These are phyloP conservation scores for Atta texana DNA, from an alignment of 1,140 invertebrate genomes.

Conservation along the genomic window DNA sequence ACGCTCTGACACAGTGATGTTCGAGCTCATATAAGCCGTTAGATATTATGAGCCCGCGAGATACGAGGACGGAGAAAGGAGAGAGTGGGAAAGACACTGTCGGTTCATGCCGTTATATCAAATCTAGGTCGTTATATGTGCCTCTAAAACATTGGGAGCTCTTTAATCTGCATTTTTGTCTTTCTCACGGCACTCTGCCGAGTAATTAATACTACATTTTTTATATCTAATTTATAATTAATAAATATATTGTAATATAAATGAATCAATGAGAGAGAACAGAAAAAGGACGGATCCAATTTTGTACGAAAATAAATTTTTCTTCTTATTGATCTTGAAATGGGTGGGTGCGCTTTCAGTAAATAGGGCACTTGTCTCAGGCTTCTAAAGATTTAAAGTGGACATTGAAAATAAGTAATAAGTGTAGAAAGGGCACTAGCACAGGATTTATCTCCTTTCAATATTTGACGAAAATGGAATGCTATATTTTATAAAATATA, in stretches of 20 bases:
- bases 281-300: too few relatives aligned
- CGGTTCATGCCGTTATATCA: slow-evolving; percentile 74
- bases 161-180: slow-evolving; percentile 30
- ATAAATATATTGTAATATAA: not conserved
- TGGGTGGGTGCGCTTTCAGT: too few relatives aligned
- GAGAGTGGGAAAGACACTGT: slow-evolving; percentile 51
- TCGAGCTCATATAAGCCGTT: slow-evolving; percentile 60
- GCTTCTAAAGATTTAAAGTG: too few relatives aligned
- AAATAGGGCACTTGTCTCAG: too few relatives aligned
- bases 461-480: too few relatives aligned
- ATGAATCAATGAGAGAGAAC: too few relatives aligned
- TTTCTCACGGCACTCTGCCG: not conserved
- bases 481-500: too few relatives aligned
- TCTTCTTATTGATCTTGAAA: too few relatives aligned
- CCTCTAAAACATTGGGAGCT: slow-evolving; percentile 57
- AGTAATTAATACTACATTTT: not conserved
- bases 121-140: slow-evolving; percentile 72
- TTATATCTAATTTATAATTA: not conserved
- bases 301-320: too few relatives aligned
- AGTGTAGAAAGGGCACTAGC: too few relatives aligned
- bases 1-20: not conserved
- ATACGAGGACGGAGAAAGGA: slow-evolving; percentile 49
- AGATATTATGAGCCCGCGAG: slow-evolving; percentile 63
- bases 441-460: too few relatives aligned
- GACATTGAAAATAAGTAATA: too few relatives aligned